Evolutionary conservation across 2,113 vertebrate species (phyloP), one percentile per base, ranked within the genome.

Genomic region (Andinoacara biseriatus): DNA sequence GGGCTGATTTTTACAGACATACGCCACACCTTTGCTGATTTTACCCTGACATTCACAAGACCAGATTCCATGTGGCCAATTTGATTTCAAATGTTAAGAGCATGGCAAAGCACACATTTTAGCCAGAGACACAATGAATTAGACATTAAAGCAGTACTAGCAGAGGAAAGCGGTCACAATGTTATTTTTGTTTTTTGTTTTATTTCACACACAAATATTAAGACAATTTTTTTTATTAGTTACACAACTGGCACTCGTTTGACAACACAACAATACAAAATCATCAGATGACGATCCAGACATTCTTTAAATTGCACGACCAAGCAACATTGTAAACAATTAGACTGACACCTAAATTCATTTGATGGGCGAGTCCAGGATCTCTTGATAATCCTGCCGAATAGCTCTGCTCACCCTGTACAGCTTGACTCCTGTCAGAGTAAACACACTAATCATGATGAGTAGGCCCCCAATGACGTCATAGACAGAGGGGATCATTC

Each of bases 311-410:
- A 93, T 89, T 94, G 92, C 90, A 94, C 93, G 87, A 92, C 91
- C 86, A 91, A 93, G 88, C 91, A 91, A 95, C 92, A 95, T 33
- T 94, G 91, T 94, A 94, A 92, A 94, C 91, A 93, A 84, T 91
- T 52, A 87, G 86, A 93, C 80, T 26, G 81, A 90, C 54, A 85
- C 84, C 54, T 43, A 82, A 76, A 76, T 81, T 98, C 94, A 99
- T 95, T 99, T 99, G 91, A 98, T 97, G 74, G 97, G 97, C 11
- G 97, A 99, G 93, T 98, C 97, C 65, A 98, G 88, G 90, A 99
- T 99, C 94, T 99, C 98, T 91, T 98, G 96, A 83, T 99, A 99
- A 95, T 99, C 97, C 90, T 97, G 96, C 61, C 96, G 94, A 29
- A 95, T 92, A 87, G 95, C 96, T 88, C 97, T 90, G 84, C 96